Conservation (phyloP, 2,888 invertebrate species). For the Archips crataeganus region DNA sequence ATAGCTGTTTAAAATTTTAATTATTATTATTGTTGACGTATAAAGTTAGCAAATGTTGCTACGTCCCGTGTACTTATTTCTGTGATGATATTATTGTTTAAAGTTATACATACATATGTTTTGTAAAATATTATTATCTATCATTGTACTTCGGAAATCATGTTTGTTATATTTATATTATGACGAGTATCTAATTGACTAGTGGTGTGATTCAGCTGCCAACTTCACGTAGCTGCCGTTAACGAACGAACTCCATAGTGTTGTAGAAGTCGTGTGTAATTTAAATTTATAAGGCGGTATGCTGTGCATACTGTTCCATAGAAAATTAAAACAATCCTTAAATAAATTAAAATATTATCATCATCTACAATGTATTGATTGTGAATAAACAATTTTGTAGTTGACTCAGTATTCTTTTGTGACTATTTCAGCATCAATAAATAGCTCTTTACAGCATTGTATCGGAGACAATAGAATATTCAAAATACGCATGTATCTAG, state of each 20-base stretch:
- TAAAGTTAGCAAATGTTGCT: slow-evolving; percentile 52
- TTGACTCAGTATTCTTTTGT: slow-evolving; percentile 56
- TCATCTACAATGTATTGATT: slow-evolving; percentile 36
- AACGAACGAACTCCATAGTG: slow-evolving; percentile 41
- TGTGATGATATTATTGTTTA: slow-evolving; percentile 57
- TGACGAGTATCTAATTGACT: slow-evolving; percentile 57
- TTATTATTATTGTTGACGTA: slow-evolving; percentile 48
- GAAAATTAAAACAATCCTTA: slow-evolving; percentile 49
- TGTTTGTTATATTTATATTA: slow-evolving; percentile 31
- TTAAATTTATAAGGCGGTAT: slow-evolving; percentile 53
- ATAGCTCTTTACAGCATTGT: slow-evolving; percentile 23
- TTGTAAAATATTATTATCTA: slow-evolving; percentile 46
- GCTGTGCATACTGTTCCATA: slow-evolving; percentile 62
- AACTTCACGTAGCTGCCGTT: slow-evolving; percentile 56
- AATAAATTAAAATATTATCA: slow-evolving; percentile 49
- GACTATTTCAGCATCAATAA: slow-evolving; percentile 49
- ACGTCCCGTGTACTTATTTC: slow-evolving; percentile 63
- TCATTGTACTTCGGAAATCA: slow-evolving; percentile 44
- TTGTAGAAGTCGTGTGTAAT: slow-evolving; percentile 45
- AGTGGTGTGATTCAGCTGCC: slow-evolving; percentile 70
- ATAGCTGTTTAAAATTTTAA: slow-evolving; percentile 56
- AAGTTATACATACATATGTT: slow-evolving; percentile 54
- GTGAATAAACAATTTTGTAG: slow-evolving; percentile 50
- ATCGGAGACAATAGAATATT: slow-evolving; percentile 44
- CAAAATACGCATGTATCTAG: slow-evolving; percentile 45